phyloP scores from a whole-genome alignment of 2,888 invertebrate genomes.

The Aspidiotus rigidus region DNA sequence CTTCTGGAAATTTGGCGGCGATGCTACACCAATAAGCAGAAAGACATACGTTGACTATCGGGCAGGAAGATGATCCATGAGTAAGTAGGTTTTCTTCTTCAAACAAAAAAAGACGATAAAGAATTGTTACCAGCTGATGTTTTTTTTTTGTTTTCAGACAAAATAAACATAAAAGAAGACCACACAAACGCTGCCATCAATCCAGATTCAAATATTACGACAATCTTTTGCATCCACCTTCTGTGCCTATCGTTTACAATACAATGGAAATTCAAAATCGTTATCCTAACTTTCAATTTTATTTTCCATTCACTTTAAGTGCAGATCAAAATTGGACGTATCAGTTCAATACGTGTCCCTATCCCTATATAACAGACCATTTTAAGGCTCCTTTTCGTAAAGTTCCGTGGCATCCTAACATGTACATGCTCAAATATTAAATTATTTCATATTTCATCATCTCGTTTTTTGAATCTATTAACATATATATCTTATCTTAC shows the following conservation, averaged over 20 bases:
- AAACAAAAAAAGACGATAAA: neutral
- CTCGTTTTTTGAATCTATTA: neutral
- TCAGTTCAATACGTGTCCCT: slow-evolving; percentile 10
- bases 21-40: slow-evolving; percentile 42
- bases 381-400: slow-evolving; percentile 42
- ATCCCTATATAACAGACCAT: slow-evolving; percentile 2
- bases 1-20: slow-evolving; percentile 50
- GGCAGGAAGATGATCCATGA: slow-evolving; percentile 10
- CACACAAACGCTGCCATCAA: slow-evolving; percentile 8
- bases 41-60: slow-evolving; percentile 30
- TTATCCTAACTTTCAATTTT: neutral
- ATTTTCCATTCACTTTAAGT: neutral
- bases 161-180: slow-evolving; percentile 3
- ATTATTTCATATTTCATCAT: slow-evolving; percentile 15
- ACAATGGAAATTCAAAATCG: neutral
- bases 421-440: slow-evolving; percentile 44
- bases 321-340: slow-evolving; percentile 21
- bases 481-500: neutral
- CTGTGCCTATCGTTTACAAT: slow-evolving; percentile 6
- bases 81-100: slow-evolving; percentile 9
- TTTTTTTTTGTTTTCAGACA: slow-evolving; percentile 11
- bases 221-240: slow-evolving; percentile 3
- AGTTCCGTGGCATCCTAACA: slow-evolving; percentile 47
- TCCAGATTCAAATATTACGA: slow-evolving; percentile 6
- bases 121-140: neutral